Evolutionary conservation across 1,140 invertebrate species (phyloP), one percentile per base, ranked within the genome.

Genomic region (Drosophila carrolli): DNA sequence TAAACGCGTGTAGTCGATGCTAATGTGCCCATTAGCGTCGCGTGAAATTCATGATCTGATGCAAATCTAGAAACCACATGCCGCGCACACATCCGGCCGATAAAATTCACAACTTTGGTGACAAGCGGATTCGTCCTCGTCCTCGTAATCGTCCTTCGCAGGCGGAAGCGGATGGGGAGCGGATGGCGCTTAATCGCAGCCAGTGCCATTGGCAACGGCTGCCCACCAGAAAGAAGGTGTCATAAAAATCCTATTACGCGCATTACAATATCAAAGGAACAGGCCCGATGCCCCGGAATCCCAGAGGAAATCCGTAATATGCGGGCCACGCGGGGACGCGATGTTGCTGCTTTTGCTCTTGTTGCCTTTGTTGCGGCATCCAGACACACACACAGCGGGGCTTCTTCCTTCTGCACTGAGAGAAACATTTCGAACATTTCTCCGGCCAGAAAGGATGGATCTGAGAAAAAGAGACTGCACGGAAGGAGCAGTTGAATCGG

Each of bases 211-310:
- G 78, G 53, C 81, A 68, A 40, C 51, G 76, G 46, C 73, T 59
- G 73, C 65, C 59, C 16, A 54, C 37, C 46, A 60, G 57, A 72
- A 83, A 83, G 48, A 35, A 51, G 83, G 83, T 82, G 83, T 88
- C 83, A 83, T 86, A 86, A 86, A 86, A 86, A 86, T 86, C 83
- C 83, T 86, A 86, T 86, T 86, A 88, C 82, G 83, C 75, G 88
- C 83, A 86, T 86, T 86, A 86, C 71, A 88, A 86, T 86, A 86
- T 86, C 83, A 86, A 86, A 86, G 55, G 83, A 68, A 54, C 59
- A 71, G 54, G 48, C n/a, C 56, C 70, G 50, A 62, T 78, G 66
- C 72, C 67, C 68, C 47, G 66, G 71, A 88, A 83, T 88, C 83
- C 83, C 83, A 67, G 16, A 79, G 83, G 66, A 72, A 76, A 70